Evolutionary conservation across 2,888 invertebrate genomes (phyloP).

Genomic region (Ligdia adustata): DNA sequence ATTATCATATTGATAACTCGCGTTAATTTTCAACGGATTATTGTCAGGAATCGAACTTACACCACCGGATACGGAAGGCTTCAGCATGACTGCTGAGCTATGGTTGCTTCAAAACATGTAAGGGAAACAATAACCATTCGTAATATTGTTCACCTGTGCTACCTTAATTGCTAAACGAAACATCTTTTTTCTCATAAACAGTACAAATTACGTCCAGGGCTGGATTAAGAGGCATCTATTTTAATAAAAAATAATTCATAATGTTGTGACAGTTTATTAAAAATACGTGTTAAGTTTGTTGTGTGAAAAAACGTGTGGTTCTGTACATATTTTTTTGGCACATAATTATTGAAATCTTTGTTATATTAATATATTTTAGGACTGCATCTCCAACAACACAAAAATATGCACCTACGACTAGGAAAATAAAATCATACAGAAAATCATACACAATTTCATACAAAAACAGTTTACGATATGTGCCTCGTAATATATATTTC

Average conservation of each 20-base stretch:
- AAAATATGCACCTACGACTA: too few species aligned
- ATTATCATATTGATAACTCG: too few species aligned
- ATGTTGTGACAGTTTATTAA: conserved; percentile 14
- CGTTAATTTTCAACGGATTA: not conserved
- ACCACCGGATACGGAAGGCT: too few species aligned
- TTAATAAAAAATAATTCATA: conserved; percentile 13
- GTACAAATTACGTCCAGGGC: conserved; percentile 30
- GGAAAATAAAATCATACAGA: too few species aligned
- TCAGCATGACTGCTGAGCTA: too few species aligned
- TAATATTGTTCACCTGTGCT: conserved; percentile 39
- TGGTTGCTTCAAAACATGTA: not conserved
- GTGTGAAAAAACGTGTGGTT: conserved; percentile 4
- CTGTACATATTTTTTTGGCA: not conserved
- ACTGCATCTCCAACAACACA: too few species aligned
- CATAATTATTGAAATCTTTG: not conserved
- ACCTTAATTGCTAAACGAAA: conserved; percentile 43
- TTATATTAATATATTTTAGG: too few species aligned
- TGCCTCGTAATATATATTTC: too few species aligned
- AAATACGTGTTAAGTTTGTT: not conserved
- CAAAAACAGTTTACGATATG: too few species aligned
- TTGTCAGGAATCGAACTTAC: too few species aligned
- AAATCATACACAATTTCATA: too few species aligned
- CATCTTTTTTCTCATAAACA: conserved; percentile 40
- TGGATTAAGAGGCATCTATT: conserved; percentile 29
- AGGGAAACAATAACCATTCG: conserved; percentile 8